Base-by-base conservation (phyloP, 1,140 invertebrate genomes). In the Drosophila busckii region DNA sequence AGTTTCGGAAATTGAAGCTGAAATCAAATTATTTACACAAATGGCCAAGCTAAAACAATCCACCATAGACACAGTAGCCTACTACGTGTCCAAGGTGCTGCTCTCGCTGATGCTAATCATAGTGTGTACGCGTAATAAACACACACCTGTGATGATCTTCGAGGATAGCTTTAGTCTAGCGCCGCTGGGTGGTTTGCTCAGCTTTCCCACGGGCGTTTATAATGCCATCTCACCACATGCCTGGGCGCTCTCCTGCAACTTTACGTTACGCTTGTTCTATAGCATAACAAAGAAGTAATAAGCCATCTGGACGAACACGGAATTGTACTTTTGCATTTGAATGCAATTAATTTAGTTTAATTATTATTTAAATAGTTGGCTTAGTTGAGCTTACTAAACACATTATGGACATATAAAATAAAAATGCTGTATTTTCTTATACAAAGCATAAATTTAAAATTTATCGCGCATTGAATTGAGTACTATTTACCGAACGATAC, bases 241-340 rank as follows among this genome's bases (percentile, higher is more conserved):
- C 2, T 87, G 85, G 85, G 66, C 71, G 0, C 69, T 86, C 5
- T 84, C 84, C 2, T 86, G 84, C 37, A 86, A 84, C 46, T 54
- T 85, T 2, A 80, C 83, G 0, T 85, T 84, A 42, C 58, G 69
- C 4, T 37, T 67, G 10, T 16, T 84, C 1, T 73, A 78, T 8
- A 32, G 54, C 1, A n/a, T 80, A 20, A 20, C 66, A 1, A 73
- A 67, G 37, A 68, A 80, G 8, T 60, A 19, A 55, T 6, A 22
- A 60, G 53, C n/a, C n/a, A n/a, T n/a, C n/a, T n/a, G n/a, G n/a
- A n/a, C 78, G 65, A 34, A 32, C 8, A 16, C 5, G 15, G 6
- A 9, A 9, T 13, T 12, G 23, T 17, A 34, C 13, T 20, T 40
- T 31, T 31, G 22, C 45, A 40, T 42, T 42, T 45, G 19, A 20